phyloP scores from a whole-genome alignment of 2,113 vertebrate genomes.

The Pseudonaja textilis region DNA sequence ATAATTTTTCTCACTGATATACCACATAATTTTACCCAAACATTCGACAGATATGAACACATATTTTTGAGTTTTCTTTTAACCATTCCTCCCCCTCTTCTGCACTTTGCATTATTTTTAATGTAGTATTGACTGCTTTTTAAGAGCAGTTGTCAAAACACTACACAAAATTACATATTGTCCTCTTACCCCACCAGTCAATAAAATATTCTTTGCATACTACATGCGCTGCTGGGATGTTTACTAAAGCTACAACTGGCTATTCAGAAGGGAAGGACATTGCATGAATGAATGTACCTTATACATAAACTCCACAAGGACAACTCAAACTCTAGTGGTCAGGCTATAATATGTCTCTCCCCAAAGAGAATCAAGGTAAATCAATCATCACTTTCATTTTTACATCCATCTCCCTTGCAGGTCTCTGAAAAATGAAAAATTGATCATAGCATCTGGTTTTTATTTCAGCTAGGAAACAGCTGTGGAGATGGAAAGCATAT shows the following conservation, averaged over 20 bases:
- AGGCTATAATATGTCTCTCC: neutral
- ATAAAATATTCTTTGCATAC: neutral
- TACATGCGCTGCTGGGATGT: neutral
- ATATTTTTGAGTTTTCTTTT: neutral
- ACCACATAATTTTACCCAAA: neutral
- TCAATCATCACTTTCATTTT: neutral
- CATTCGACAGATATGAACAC: neutral
- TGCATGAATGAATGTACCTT: neutral
- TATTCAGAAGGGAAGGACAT: neutral
- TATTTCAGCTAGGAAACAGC: neutral
- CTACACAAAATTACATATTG: neutral
- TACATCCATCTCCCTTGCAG: neutral
- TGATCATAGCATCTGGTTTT: neutral
- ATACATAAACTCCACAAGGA: neutral
- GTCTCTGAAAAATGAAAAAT: neutral
- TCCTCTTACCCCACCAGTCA: neutral
- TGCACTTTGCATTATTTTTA: neutral
- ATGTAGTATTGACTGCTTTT: neutral
- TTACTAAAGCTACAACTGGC: neutral
- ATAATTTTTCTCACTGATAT: neutral
- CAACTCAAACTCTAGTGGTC: neutral
- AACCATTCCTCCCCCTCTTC: neutral
- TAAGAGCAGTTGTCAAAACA: neutral
- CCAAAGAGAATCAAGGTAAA: neutral
- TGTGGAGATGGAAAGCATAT: neutral